Conservation (phyloP, 2,113 vertebrate genomes). For the Castor canadensis region DNA sequence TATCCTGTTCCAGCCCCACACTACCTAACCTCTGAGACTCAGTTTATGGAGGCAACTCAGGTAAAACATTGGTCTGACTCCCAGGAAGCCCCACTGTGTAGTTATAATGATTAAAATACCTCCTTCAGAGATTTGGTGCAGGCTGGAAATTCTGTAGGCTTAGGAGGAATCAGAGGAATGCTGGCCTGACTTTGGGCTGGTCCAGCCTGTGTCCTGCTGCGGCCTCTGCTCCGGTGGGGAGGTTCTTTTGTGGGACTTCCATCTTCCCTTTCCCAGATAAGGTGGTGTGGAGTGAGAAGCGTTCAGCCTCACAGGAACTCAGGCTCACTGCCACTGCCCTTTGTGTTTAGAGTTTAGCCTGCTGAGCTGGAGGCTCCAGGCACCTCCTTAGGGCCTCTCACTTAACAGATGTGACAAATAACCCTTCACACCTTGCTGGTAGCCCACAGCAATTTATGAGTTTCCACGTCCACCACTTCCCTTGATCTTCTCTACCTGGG, state of each 20-base stretch:
- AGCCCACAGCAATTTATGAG: background rate
- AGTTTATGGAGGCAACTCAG: background rate
- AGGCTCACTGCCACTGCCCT: background rate
- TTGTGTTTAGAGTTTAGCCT: background rate
- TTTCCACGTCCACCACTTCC: background rate
- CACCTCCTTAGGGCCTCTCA: background rate
- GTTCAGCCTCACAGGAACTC: background rate
- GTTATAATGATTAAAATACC: background rate
- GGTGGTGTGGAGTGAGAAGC: background rate
- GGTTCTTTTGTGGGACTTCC: background rate
- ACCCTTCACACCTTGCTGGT: background rate
- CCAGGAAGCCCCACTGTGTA: background rate
- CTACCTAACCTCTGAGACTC: background rate
- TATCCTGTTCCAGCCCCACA: background rate
- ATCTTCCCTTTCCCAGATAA: background rate
- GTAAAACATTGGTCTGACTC: background rate
- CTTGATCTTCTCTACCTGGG: background rate
- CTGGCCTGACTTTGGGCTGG: background rate
- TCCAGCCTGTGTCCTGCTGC: background rate
- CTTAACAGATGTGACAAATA: background rate
- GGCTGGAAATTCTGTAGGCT: background rate
- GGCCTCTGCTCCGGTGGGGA: background rate
- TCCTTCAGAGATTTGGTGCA: background rate
- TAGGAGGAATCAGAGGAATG: background rate
- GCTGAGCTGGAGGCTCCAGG: background rate